Evolutionary conservation across 2,888 invertebrate species (phyloP).

Genomic region (Ptychoptera contaminata): DNA sequence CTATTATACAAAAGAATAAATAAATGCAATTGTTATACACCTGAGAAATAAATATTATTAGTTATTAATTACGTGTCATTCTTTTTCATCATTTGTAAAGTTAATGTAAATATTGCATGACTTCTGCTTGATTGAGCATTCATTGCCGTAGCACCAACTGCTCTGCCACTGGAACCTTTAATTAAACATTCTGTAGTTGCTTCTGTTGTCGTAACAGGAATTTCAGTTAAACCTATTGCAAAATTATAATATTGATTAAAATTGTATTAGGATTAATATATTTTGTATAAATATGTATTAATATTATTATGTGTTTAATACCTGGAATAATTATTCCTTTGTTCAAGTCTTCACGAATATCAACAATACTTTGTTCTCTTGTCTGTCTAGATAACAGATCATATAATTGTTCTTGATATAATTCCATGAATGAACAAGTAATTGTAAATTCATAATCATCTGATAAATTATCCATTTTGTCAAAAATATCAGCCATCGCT

Average conservation of each 20-base stretch:
- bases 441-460: constrained; percentile 35
- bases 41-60: too few relatives aligned
- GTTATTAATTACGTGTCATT: constrained; percentile 45
- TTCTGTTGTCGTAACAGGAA: constrained; percentile 39
- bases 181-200: constrained; percentile 53
- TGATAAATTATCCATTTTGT: constrained; percentile 33
- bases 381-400: constrained; percentile 59
- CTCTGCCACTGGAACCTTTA: constrained; percentile 57
- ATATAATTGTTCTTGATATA: constrained; percentile 78
- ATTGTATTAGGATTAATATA: too few relatives aligned
- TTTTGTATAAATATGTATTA: too few relatives aligned
- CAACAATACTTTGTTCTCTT: constrained; percentile 54
- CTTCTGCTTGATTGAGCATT: constrained; percentile 76
- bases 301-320: too few relatives aligned
- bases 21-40: too few relatives aligned
- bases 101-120: constrained; percentile 76
- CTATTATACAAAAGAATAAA: constrained; percentile 27
- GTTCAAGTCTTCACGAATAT: constrained; percentile 62
- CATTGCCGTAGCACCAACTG: constrained; percentile 85
- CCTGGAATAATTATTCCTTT: constrained; percentile 46
- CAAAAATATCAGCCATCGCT: constrained; percentile 68
- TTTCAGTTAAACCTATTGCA: constrained; percentile 47
- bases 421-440: constrained; percentile 70
- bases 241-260: too few relatives aligned
- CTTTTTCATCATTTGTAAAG: constrained; percentile 46